A percentile compares a stretch with the other conserved stretches of the same genome.
phyloP scores from a whole-genome alignment of 1,140 invertebrate species.

The Drosophila nannoptera region DNA sequence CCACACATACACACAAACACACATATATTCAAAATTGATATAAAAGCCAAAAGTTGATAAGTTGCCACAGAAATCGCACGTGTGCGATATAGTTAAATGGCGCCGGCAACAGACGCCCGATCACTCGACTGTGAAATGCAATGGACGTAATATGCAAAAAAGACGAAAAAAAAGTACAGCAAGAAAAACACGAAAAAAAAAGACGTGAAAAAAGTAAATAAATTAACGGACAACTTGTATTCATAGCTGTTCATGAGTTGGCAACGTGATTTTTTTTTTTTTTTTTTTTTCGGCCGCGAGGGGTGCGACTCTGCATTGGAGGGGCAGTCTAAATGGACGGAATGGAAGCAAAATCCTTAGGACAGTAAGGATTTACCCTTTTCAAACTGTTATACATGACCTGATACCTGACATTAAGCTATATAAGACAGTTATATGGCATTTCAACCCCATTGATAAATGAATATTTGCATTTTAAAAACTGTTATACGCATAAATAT shows the following conservation, averaged over 20 bases:
- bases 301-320: background rate
- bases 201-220: slow-evolving; percentile 9
- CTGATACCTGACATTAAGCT: background rate
- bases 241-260: slow-evolving; percentile 38
- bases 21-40: background rate
- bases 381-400: background rate
- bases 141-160: slow-evolving; percentile 31
- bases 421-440: background rate
- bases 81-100: slow-evolving; percentile 58
- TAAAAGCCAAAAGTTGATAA: slow-evolving; percentile 55
- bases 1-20: background rate
- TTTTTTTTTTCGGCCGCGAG: slow-evolving; percentile 21
- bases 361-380: background rate
- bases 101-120: slow-evolving; percentile 51
- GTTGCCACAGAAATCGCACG: slow-evolving; percentile 74
- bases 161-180: slow-evolving; percentile 17
- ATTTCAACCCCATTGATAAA: too few relatives aligned
- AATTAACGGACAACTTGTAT: slow-evolving; percentile 33
- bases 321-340: too few relatives aligned
- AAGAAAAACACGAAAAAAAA: slow-evolving; percentile 2
- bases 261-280: slow-evolving; percentile 58
- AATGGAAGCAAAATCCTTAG: background rate
- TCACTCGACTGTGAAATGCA: slow-evolving; percentile 73
- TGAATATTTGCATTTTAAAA: too few relatives aligned
- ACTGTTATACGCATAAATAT: too few relatives aligned